Base-by-base conservation (phyloP, 2,888 invertebrate genomes). In the Aphodius granarius region DNA sequence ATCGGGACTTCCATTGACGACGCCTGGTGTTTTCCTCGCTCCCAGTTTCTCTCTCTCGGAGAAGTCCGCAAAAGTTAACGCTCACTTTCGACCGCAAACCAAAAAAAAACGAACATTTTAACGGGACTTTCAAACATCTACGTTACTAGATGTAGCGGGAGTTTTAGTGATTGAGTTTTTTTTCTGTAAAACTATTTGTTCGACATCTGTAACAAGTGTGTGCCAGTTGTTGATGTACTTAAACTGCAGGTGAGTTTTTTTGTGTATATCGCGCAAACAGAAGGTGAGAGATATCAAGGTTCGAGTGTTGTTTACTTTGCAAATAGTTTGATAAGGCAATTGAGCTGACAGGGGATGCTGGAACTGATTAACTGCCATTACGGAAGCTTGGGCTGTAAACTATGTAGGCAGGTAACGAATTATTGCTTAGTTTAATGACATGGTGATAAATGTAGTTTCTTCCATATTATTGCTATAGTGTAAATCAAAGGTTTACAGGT, bases 1-100 rank as follows among this genome's bases (percentile, higher is more conserved):
- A 77, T 75, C 76, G 79, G 78, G 73, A 78, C 79, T 73, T 76
- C 78, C 77, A 74, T 75, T 43, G 43, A 43, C 78, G 80, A 77
- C 76, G 79, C 75, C 75, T 76, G 79, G 68, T 66, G 78, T 71
- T 71, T n/a, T 66, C 73, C 66, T 62, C 43, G 20, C n/a, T 43
- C 71, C n/a, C 20, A 63, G 19, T 15, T 20, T 13, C 15, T 16
- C 18, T 43, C 21, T 62, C 6, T 43, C 63, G 63, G 19, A 63
- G 9, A 63, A 72, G 21, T 13, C 15, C 5, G 21, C 18, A 43
- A 43, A 43, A 43, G 43, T 43, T 13, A 43, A 43, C 43, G 43
- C 16, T 72, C 72, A 19, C 62, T 23, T 66, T 13, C 66, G 20
- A 66, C 5, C 66, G 66, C n/a, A 5, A 66, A 66, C 18, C 20